Conservation (phyloP, 2,113 vertebrate genomes). For the Psittacus erithacus region DNA sequence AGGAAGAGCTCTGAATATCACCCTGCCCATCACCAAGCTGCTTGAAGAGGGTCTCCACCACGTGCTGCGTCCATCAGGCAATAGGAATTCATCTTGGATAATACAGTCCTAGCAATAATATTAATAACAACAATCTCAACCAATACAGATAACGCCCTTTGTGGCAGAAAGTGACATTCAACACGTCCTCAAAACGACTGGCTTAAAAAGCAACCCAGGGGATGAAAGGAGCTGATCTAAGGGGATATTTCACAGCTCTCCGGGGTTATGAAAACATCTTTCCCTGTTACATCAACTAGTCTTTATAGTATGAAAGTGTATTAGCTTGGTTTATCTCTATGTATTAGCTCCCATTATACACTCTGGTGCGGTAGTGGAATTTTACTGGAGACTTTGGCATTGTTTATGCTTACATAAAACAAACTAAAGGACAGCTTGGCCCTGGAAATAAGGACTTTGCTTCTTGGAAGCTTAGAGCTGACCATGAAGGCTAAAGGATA, state of each 20-base stretch:
- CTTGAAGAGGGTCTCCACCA: neutral
- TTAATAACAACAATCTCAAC: neutral
- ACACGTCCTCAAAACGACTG: neutral
- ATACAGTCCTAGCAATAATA: neutral
- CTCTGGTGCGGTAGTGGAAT: neutral
- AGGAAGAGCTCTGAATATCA: neutral
- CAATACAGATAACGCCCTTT: neutral
- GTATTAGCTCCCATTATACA: neutral
- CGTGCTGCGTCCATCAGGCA: fast-evolving
- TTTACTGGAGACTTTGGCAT: neutral
- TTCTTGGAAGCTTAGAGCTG: neutral
- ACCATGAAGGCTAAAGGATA: neutral
- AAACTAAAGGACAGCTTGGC: neutral
- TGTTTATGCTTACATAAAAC: neutral
- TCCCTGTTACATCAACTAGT: neutral
- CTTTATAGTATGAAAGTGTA: neutral
- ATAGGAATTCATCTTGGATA: neutral
- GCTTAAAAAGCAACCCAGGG: neutral
- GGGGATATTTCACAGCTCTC: neutral
- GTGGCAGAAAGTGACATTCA: neutral
- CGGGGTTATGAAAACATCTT: neutral
- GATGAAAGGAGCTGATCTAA: neutral
- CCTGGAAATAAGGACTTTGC: neutral
- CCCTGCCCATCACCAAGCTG: neutral
- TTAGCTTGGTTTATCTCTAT: neutral